Base-by-base conservation (phyloP, 1,140 invertebrate species). In the Bombus polaris region DNA sequence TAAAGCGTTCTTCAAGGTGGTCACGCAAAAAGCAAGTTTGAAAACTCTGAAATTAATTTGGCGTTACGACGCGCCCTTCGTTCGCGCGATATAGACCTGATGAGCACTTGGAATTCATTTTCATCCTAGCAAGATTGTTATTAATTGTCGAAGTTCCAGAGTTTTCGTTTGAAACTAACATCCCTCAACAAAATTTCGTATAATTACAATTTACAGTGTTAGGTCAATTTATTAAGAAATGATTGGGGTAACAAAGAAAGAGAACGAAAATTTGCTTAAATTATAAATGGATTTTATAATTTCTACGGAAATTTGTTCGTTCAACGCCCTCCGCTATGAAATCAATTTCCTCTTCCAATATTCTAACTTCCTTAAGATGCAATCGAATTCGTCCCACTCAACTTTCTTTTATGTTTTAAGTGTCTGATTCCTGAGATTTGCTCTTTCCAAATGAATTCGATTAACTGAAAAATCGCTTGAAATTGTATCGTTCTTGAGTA, bases 21-120 rank as follows among this genome's bases (percentile, higher is more conserved):
- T 13, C 9, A 62, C 1, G 15, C 2, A 37, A 37, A 37, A 59
- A 59, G 35, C 25, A 28, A 59, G 35, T 76, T 76, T 22, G 37
- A 42, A 42, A 65, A 42, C 59, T 75, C n/a, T 65, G 57, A 59
- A 25, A 77, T 42, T 77, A 77, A 77, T 65, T 62, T 42, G 25
- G 25, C 75, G 57, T 4, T 22, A 37, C 35, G 57, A 9, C 2
- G 28, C 15, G 9, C 32, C 35, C 53, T 25, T 76, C 74, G 39
- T 76, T 62, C 13, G 5, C 74, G 28, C 37, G 13, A 42, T 28
- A 59, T 22, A 76, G 0, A 47, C 47, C 47, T 18, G 15, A 0
- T 47, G 47, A 47, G 47, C 15, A 18, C 47, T 18, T 47, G 47
- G 32, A 37, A 87, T 84, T 74, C 66, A 88, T 88, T 84, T 80